Evolutionary conservation across 2,797 vertebrate species (phyloP).

Genomic region (Malurus leucopterus): DNA sequence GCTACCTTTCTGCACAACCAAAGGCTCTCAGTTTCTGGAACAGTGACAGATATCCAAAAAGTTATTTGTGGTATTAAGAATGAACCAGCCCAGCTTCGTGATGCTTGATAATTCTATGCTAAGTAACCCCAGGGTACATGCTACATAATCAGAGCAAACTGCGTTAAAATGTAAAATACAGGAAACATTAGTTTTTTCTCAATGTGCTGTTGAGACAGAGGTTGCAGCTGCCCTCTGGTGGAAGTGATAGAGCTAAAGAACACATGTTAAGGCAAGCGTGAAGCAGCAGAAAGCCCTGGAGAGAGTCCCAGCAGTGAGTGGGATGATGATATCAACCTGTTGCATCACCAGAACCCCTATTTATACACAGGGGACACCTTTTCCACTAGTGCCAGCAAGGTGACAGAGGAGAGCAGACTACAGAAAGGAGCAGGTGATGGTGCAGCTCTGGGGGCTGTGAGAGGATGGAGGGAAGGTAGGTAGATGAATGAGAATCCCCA

Average conservation of each 20-base stretch:
- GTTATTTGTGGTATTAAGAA: neutral
- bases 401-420: neutral
- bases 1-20: neutral
- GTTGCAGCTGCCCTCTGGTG: conserved; percentile 44
- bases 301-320: neutral
- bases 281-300: neutral
- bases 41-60: neutral
- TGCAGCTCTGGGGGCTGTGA: rapidly evolving
- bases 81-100: neutral
- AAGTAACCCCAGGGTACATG: neutral
- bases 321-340: neutral
- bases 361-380: neutral
- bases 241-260: neutral
- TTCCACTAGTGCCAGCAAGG: neutral
- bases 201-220: rapidly evolving
- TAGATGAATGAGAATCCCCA: rapidly evolving
- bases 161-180: neutral
- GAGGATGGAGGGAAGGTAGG: neutral
- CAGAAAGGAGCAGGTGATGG: neutral
- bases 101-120: neutral
- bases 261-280: rapidly evolving
- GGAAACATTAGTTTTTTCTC: neutral
- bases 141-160: neutral
- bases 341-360: neutral
- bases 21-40: neutral